Conservation (phyloP, 2,888 invertebrate species). For the Ferdinandea cuprea region DNA sequence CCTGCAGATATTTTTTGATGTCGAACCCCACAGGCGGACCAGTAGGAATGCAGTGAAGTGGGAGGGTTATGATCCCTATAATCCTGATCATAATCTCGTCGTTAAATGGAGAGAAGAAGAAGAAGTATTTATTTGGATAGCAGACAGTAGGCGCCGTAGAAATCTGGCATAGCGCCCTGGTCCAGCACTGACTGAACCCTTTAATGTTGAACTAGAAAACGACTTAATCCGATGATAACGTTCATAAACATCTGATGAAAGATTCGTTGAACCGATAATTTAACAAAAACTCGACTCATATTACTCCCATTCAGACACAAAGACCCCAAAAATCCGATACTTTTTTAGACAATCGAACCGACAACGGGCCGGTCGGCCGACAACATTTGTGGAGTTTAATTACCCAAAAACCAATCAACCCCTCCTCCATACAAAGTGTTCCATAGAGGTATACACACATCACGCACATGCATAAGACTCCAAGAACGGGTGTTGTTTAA, state of each 20-base stretch:
- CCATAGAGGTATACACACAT: neutral
- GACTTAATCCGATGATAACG: slow-evolving; percentile 36
- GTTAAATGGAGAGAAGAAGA: too few relatives aligned
- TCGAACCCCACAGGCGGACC: too few relatives aligned
- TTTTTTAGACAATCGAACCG: slow-evolving; percentile 47
- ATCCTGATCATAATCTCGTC: too few relatives aligned
- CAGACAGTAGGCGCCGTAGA: too few relatives aligned
- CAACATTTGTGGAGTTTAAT: slow-evolving; percentile 69
- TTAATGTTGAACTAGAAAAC: too few relatives aligned
- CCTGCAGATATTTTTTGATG: too few relatives aligned
- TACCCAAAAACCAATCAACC: slow-evolving; percentile 50
- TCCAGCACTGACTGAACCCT: too few relatives aligned
- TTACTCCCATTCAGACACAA: slow-evolving; percentile 67
- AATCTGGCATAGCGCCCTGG: too few relatives aligned
- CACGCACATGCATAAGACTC: neutral
- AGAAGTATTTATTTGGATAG: too few relatives aligned
- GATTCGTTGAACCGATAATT: slow-evolving; percentile 74
- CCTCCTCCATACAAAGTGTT: slow-evolving; percentile 18
- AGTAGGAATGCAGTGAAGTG: too few relatives aligned
- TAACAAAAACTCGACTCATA: slow-evolving; percentile 54
- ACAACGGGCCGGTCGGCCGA: slow-evolving; percentile 16
- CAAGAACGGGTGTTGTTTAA: slow-evolving; percentile 7
- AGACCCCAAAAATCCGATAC: slow-evolving; percentile 62
- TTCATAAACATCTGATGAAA: slow-evolving; percentile 65
- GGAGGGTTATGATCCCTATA: too few relatives aligned